Conservation (phyloP, 1,140 invertebrate species). For the Brachionus sp. region DNA sequence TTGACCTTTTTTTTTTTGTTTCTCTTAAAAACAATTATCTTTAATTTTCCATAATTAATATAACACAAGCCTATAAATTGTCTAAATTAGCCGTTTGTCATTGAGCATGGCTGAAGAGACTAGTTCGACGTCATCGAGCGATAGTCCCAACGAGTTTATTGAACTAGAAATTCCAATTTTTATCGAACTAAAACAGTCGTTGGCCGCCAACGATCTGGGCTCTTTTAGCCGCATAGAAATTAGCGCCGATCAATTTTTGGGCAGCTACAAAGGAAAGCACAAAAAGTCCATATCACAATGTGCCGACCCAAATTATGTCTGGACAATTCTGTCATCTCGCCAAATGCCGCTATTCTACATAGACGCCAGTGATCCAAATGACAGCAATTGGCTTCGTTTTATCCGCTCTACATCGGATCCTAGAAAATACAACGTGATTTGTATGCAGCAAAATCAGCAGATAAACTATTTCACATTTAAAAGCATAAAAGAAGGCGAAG, state of each 20-base stretch:
- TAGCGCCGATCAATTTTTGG: constrained; percentile 26
- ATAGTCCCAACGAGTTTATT: not conserved
- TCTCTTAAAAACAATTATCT: no score
- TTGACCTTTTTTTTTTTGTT: no score
- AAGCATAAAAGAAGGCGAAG: constrained; percentile 23
- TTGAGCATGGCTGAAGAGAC: not conserved
- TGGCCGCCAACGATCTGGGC: not conserved
- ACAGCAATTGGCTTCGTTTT: constrained; percentile 48
- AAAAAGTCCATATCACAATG: constrained; percentile 1
- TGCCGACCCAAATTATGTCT: constrained; percentile 20
- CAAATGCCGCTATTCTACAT: constrained; percentile 48
- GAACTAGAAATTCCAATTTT: constrained; percentile 25
- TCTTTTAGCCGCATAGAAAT: not conserved
- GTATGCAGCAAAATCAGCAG: constrained; percentile 48
- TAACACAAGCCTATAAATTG: not conserved
- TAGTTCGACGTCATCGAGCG: not conserved
- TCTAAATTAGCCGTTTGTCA: not conserved
- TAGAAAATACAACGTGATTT: constrained; percentile 49
- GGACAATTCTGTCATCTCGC: constrained; percentile 30
- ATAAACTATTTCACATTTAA: constrained; percentile 47
- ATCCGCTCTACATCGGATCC: constrained; percentile 47
- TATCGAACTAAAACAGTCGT: constrained; percentile 21
- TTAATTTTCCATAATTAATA: no score
- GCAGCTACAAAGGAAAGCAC: constrained; percentile 39
- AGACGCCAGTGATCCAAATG: constrained; percentile 47